A percentile compares a stretch with the other conserved stretches of the same genome.
phyloP scores from a whole-genome alignment of 1,140 invertebrate species.

The Rhyzopertha dominica region DNA sequence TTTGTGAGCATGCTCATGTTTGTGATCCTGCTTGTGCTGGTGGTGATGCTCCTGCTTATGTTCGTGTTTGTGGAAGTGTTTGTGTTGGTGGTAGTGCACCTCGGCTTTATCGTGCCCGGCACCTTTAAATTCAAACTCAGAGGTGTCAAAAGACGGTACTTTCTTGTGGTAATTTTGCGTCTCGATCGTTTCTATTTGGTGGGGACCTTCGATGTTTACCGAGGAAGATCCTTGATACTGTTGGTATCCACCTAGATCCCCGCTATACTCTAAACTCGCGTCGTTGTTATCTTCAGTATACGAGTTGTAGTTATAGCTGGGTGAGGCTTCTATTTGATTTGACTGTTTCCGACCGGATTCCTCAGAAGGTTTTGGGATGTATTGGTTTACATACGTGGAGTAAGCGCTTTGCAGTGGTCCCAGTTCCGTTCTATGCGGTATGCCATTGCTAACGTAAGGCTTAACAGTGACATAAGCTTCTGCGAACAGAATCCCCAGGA shows the following conservation, averaged over 20 bases:
- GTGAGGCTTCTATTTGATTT: too few relatives aligned
- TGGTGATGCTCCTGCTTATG: conserved; percentile 28
- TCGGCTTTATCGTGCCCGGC: conserved; percentile 21
- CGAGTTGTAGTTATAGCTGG: too few relatives aligned
- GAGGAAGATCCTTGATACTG: conserved; percentile 28
- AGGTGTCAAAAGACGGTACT: conserved; percentile 19
- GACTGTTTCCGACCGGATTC: too few relatives aligned
- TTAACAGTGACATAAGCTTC: too few relatives aligned
- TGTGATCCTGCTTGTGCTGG: conserved; percentile 23
- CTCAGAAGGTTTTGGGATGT: too few relatives aligned
- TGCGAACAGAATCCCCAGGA: too few relatives aligned
- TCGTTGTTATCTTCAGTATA: conserved; percentile 2
- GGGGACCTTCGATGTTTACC: conserved; percentile 28
- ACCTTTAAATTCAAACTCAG: conserved; percentile 13
- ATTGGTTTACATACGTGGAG: too few relatives aligned
- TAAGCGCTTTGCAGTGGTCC: too few relatives aligned
- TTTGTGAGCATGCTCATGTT: conserved; percentile 24
- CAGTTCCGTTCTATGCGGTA: too few relatives aligned
- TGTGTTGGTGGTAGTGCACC: conserved; percentile 30
- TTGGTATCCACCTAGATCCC: conserved; percentile 18
- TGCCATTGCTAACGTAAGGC: too few relatives aligned
- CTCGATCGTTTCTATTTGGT: conserved; percentile 29
- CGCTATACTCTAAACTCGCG: neutral
- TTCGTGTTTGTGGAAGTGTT: conserved; percentile 29
- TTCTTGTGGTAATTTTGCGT: conserved; percentile 28